These are phyloP conservation scores for Toxonevra muliebris DNA, from an alignment of 2,888 invertebrate species.

Conservation along the genomic window DNA sequence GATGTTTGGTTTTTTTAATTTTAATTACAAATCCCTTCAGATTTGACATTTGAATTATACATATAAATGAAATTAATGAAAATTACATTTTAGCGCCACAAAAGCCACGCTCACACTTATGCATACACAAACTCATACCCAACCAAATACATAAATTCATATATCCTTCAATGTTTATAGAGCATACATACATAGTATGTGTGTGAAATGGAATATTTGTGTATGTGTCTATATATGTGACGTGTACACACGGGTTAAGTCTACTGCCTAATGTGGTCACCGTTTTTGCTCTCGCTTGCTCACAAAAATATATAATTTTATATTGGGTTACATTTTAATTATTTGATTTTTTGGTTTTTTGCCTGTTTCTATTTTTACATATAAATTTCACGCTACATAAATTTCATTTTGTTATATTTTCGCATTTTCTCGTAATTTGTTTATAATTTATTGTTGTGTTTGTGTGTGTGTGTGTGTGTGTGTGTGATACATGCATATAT, in stretches of 20 bases:
- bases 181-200: slow-evolving; percentile 2
- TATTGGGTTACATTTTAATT: slow-evolving; percentile 2
- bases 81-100: slow-evolving; percentile 15
- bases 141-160: no score
- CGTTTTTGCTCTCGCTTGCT: no score
- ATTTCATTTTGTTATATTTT: background rate
- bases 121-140: background rate
- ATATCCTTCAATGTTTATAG: background rate
- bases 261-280: no score
- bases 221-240: background rate
- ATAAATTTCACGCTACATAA: background rate
- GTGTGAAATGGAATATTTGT: background rate
- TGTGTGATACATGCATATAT: background rate
- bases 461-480: background rate
- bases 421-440: background rate
- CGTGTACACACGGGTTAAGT: background rate
- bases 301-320: no score
- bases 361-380: no score
- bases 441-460: background rate
- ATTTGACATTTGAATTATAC: slow-evolving; percentile 15
- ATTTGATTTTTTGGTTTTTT: background rate
- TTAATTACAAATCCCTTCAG: slow-evolving; percentile 24
- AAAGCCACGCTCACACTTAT: background rate
- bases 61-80: slow-evolving; percentile 23
- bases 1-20: background rate